Conservation (phyloP, 2,888 invertebrate species). For the Fragum fragum region DNA sequence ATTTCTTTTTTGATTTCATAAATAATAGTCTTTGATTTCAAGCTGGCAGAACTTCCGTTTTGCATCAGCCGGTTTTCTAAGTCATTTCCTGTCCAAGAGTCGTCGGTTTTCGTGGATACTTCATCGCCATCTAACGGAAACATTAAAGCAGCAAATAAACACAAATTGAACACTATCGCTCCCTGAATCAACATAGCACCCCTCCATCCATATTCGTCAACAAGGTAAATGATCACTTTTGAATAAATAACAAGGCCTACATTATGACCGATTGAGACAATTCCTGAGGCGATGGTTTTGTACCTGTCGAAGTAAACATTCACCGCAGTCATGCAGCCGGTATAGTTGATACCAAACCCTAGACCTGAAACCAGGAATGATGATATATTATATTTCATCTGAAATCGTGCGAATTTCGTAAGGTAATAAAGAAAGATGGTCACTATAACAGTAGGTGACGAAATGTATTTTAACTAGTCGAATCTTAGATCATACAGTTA, state of each 20-base stretch:
- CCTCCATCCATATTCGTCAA: conserved; percentile 44
- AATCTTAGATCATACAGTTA: too few species aligned
- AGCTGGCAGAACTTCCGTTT: not conserved
- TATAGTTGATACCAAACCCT: conserved; percentile 55
- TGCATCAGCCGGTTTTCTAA: not conserved
- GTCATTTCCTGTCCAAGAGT: conserved; percentile 6
- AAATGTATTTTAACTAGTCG: too few species aligned
- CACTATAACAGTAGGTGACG: too few species aligned
- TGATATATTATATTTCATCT: too few species aligned
- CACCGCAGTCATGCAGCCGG: conserved; percentile 47
- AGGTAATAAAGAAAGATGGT: too few species aligned
- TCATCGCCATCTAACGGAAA: conserved; percentile 27
- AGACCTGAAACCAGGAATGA: conserved; percentile 46
- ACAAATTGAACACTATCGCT: conserved; percentile 46
- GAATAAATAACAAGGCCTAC: conserved; percentile 43
- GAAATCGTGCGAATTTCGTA: too few species aligned
- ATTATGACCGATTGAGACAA: conserved; percentile 54
- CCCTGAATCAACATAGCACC: conserved; percentile 51
- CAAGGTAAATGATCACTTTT: conserved; percentile 33
- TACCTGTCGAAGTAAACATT: conserved; percentile 59
- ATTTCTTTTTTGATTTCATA: not conserved
- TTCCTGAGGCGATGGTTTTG: conserved; percentile 52
- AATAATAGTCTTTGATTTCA: not conserved
- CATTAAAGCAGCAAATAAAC: conserved; percentile 38
- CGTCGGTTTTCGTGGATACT: not conserved